Conservation (phyloP, 1,140 invertebrate species). For the Bombyx mandarina region DNA sequence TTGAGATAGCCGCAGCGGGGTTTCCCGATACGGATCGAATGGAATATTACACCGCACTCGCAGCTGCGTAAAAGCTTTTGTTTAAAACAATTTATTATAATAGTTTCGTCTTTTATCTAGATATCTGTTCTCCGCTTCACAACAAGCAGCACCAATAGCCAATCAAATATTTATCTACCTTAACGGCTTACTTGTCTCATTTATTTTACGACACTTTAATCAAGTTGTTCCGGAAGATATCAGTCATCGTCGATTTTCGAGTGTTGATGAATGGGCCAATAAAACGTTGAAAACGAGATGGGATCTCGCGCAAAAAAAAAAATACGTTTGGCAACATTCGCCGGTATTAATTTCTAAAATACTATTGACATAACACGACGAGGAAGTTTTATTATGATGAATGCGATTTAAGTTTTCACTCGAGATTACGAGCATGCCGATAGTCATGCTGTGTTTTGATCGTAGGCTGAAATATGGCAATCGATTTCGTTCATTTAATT, state of each 20-base stretch:
- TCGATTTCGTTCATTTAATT: too few relatives aligned
- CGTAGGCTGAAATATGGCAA: too few relatives aligned
- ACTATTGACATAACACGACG: too few relatives aligned
- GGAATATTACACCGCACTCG: conserved; percentile 14
- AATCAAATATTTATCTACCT: too few relatives aligned
- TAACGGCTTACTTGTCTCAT: not conserved
- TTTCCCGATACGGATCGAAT: conserved; percentile 22
- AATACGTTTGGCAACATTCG: too few relatives aligned
- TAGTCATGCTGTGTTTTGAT: too few relatives aligned
- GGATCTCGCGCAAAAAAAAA: not conserved
- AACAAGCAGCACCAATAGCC: too few relatives aligned
- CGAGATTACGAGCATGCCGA: too few relatives aligned
- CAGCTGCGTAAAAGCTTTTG: conserved; percentile 21
- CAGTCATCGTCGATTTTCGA: conserved; percentile 6
- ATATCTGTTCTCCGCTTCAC: not conserved
- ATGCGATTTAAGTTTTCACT: too few relatives aligned
- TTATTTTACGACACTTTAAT: conserved; percentile 10
- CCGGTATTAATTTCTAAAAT: too few relatives aligned
- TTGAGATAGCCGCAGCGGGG: conserved; percentile 37
- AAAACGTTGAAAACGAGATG: conserved; percentile 6
- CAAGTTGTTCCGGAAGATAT: conserved; percentile 9
- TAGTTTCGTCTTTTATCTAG: conserved; percentile 6
- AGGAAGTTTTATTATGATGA: too few relatives aligned
- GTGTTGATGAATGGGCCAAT: conserved; percentile 1
- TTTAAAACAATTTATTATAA: conserved; percentile 39